These are phyloP conservation scores for Phrynosoma platyrhinos DNA, from an alignment of 2,113 vertebrate species.

Conservation along the genomic window DNA sequence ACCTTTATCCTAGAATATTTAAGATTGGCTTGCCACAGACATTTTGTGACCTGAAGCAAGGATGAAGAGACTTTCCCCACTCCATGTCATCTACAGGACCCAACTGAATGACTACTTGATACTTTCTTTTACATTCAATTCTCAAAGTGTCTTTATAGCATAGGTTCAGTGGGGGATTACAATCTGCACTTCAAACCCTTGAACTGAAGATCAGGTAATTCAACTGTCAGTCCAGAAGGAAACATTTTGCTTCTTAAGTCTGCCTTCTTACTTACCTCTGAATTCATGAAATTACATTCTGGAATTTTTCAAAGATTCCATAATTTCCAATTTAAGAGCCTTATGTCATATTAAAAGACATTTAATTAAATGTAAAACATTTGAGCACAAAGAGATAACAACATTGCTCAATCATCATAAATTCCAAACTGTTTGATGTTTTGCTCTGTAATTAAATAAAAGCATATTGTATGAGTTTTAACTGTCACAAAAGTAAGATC, in stretches of 20 bases:
- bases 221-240: conserved; percentile 6
- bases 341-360: neutral
- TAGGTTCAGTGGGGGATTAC: neutral
- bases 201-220: neutral
- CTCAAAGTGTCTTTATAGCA: neutral
- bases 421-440: neutral
- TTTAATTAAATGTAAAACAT: neutral
- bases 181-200: neutral
- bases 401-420: too few relatives aligned
- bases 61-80: too few relatives aligned
- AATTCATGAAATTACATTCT: neutral
- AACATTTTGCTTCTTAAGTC: conserved; percentile 1
- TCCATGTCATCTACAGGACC: too few relatives aligned
- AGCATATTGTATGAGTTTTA: neutral
- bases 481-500: conserved; percentile 8
- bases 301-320: neutral
- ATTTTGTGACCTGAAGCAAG: too few relatives aligned
- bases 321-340: neutral
- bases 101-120: neutral
- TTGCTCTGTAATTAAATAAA: neutral
- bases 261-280: neutral
- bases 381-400: too few relatives aligned
- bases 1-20: too few relatives aligned
- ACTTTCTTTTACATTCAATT: neutral
- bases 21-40: neutral